Evolutionary conservation across 2,888 invertebrate species (phyloP).

Genomic region (Catocala fraxini): DNA sequence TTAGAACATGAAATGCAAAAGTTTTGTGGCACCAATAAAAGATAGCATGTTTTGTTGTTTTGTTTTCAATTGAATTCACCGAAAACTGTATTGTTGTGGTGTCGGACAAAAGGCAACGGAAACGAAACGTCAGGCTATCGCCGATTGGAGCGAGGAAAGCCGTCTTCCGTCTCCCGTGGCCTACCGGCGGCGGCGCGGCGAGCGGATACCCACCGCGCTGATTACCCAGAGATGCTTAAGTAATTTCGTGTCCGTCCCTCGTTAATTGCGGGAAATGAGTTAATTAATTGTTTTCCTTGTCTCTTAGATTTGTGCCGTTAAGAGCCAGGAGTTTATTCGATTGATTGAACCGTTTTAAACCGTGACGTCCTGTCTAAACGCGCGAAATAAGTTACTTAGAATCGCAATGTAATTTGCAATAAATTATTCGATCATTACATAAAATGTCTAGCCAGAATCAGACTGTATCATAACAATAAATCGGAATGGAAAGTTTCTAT

Average conservation of each 20-base stretch:
- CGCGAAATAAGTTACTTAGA: neutral
- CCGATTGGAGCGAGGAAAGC: constrained; percentile 67
- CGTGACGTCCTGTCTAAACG: constrained; percentile 10
- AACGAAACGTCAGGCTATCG: constrained; percentile 57
- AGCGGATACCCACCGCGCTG: constrained; percentile 53
- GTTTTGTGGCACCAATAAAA: constrained; percentile 30
- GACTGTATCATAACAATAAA: constrained; percentile 14
- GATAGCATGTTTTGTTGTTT: constrained; percentile 41
- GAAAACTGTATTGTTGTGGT: constrained; percentile 59
- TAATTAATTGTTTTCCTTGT: constrained; percentile 84
- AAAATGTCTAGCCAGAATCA: constrained; percentile 12
- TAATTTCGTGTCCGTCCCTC: constrained; percentile 77
- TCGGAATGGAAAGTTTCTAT: constrained; percentile 8
- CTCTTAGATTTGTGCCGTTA: constrained; percentile 68
- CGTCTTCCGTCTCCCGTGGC: constrained; percentile 61
- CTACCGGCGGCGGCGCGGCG: constrained; percentile 17
- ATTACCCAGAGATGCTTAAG: constrained; percentile 78
- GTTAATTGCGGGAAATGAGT: constrained; percentile 82
- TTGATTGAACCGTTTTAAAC: constrained; percentile 52
- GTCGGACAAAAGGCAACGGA: constrained; percentile 66
- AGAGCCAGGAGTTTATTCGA: constrained; percentile 54
- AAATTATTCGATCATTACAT: neutral
- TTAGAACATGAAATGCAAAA: constrained; percentile 30
- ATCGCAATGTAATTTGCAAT: constrained; percentile 6
- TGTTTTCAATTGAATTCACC: constrained; percentile 48